Evolutionary conservation across 2,888 invertebrate genomes (phyloP), one percentile per base, ranked within the genome.

Genomic region (Stomorhina lunata): DNA sequence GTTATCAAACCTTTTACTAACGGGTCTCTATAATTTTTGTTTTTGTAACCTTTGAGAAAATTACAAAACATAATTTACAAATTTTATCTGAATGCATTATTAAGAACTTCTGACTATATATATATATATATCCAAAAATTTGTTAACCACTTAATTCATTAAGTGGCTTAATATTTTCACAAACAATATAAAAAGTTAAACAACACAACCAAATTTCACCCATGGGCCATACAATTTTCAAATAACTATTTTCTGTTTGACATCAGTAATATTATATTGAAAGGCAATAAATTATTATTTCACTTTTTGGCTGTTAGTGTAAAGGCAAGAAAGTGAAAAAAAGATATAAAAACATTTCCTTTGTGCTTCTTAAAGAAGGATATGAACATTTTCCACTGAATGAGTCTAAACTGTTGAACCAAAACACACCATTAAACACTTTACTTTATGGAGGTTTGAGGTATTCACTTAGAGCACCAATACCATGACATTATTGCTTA

Each of bases 231-330:
- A 34, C 20, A 27, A n/a, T 37, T 37, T 40, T 5, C 2, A 61
- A 61, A 59, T 15, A 37, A 37, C 34, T 59, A 25, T 7, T 59
- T 20, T 59, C 10, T 17, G n/a, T n/a, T 37, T 22, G n/a, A 20
- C 59, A 37, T 59, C 37, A 27, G 12, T n/a, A n/a, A n/a, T n/a
- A 37, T 59, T 37, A 6, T 34, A 37, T 37, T 59, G 37, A n/a
- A 37, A n/a, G 25, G 59, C 25, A 61, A 61, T 61, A 61, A 61
- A 61, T 40, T 61, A 61, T 40, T 15, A 40, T 40, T 61, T 61
- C 25, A 61, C 25, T 61, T 59, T 25, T 61, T n/a, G n/a, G n/a
- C 40, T 61, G 25, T 7, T 40, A 25, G 37, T 9, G 22, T 34
- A 12, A 57, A 59, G 27, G 27, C 7, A 7, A 15, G 9, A 17